Conservation (phyloP, 1,140 invertebrate species). For the Drosophila tsacasi region DNA sequence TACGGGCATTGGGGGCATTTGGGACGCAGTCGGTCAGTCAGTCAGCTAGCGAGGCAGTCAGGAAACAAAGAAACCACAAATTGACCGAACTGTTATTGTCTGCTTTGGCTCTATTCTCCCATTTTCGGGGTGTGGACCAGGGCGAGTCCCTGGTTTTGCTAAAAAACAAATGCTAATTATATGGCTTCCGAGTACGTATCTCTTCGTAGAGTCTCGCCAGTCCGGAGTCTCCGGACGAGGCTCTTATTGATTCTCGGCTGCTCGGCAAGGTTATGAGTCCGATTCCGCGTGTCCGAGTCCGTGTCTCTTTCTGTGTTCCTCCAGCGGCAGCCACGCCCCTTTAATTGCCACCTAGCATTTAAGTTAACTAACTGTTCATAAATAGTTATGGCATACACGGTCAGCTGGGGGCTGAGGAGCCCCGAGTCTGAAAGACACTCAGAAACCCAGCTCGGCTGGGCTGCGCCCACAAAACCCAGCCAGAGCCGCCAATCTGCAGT, state of each 20-base stretch:
- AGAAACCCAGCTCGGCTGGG: slow-evolving; percentile 21
- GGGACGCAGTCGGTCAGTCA: slow-evolving; percentile 40
- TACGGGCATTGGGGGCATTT: slow-evolving; percentile 15
- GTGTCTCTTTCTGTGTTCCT: slow-evolving; percentile 36
- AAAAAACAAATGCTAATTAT: slow-evolving; percentile 79
- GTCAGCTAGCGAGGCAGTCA: slow-evolving; percentile 38
- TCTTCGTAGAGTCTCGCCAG: background rate
- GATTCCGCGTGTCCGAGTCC: slow-evolving; percentile 14
- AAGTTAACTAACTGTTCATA: slow-evolving; percentile 84
- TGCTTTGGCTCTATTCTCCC: slow-evolving; percentile 32
- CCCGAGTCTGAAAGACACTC: slow-evolving; percentile 1
- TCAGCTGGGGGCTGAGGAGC: slow-evolving; percentile 38
- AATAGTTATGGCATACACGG: slow-evolving; percentile 84
- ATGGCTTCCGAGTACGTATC: slow-evolving; percentile 59
- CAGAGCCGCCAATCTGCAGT: slow-evolving; percentile 45
- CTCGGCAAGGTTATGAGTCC: slow-evolving; percentile 53
- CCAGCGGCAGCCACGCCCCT: slow-evolving; percentile 66
- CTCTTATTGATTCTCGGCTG: slow-evolving; percentile 63
- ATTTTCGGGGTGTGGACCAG: slow-evolving; percentile 75
- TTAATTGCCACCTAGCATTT: slow-evolving; percentile 83
- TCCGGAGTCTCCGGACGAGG: slow-evolving; percentile 18
- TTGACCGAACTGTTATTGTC: slow-evolving; percentile 49
- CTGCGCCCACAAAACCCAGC: slow-evolving; percentile 73
- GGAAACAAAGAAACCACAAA: slow-evolving; percentile 74
- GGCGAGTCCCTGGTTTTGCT: slow-evolving; percentile 65